Evolutionary conservation across 2,888 invertebrate species (phyloP).

Genomic region (Diabrotica balteata): DNA sequence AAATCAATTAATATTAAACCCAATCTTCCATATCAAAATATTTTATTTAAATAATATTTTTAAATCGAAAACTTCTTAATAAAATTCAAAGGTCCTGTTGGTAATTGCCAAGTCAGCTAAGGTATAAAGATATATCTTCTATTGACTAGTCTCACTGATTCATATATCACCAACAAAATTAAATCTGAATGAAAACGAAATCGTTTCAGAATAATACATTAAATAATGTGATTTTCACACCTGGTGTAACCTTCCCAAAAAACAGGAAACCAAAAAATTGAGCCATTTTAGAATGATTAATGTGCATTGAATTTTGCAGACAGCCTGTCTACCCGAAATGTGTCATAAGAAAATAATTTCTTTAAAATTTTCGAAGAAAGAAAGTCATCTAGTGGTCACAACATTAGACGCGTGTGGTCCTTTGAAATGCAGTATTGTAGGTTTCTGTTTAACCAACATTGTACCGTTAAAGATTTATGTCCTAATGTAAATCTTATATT

Average conservation of each 20-base stretch:
- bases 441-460: slow-evolving; percentile 40
- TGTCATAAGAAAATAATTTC: slow-evolving; percentile 8
- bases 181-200: slow-evolving; percentile 11
- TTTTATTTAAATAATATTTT: too few species aligned
- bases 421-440: slow-evolving; percentile 30
- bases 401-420: slow-evolving; percentile 44
- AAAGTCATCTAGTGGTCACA: slow-evolving; percentile 38
- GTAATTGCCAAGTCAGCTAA: too few species aligned
- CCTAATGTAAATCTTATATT: slow-evolving; percentile 35
- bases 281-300: slow-evolving; percentile 32
- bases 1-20: too few species aligned
- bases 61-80: too few species aligned
- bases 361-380: slow-evolving; percentile 22
- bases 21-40: too few species aligned
- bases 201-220: not conserved
- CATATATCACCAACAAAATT: slow-evolving; percentile 2
- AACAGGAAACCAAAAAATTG: slow-evolving; percentile 30
- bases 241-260: slow-evolving; percentile 14
- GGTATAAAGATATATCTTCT: slow-evolving; percentile 2
- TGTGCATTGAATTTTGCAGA: slow-evolving; percentile 17
- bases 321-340: slow-evolving; percentile 18
- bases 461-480: slow-evolving; percentile 43
- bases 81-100: too few species aligned
- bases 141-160: not conserved
- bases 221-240: slow-evolving; percentile 23